Percentiles rank a stretch among this genome's conserved stretches.
Evolutionary conservation across 2,113 vertebrate genomes (phyloP).

Genomic region (Colistium nudipinnis): DNA sequence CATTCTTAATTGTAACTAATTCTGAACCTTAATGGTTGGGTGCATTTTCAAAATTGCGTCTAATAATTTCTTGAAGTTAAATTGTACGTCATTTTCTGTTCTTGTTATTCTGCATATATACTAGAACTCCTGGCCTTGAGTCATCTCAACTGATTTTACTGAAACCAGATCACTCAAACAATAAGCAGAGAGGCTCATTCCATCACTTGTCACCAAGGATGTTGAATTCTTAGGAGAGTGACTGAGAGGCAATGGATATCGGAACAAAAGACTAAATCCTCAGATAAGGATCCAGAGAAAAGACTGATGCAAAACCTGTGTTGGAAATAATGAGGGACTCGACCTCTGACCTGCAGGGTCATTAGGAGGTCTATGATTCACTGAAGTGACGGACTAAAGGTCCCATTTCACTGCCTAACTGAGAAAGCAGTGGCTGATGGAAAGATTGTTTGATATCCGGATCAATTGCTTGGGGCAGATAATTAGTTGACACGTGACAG

Average conservation of each 20-base stretch:
- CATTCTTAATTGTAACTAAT: too few species aligned
- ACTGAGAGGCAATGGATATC: neutral
- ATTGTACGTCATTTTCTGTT: too few species aligned
- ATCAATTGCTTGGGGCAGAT: conserved; percentile 46
- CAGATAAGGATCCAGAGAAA: conserved; percentile 40
- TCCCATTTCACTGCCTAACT: conserved; percentile 29
- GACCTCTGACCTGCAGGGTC: conserved; percentile 59
- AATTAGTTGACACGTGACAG: conserved; percentile 11
- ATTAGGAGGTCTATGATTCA: conserved; percentile 49
- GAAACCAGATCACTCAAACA: neutral
- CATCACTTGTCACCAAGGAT: neutral
- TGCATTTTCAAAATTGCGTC: too few species aligned
- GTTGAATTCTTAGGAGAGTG: conserved; percentile 9
- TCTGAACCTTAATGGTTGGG: too few species aligned
- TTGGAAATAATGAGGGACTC: conserved; percentile 60
- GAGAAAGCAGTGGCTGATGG: conserved; percentile 47
- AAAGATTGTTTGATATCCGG: conserved; percentile 39
- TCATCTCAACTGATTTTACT: neutral
- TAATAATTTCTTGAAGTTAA: too few species aligned
- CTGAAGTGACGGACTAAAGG: conserved; percentile 51
- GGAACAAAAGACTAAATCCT: conserved; percentile 20
- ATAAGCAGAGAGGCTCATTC: neutral
- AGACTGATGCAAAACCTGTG: conserved; percentile 16
- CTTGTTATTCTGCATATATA: neutral
- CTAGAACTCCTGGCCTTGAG: neutral